Evolutionary conservation across 2,888 invertebrate genomes (phyloP).

Genomic region (Epsilonema sp.): DNA sequence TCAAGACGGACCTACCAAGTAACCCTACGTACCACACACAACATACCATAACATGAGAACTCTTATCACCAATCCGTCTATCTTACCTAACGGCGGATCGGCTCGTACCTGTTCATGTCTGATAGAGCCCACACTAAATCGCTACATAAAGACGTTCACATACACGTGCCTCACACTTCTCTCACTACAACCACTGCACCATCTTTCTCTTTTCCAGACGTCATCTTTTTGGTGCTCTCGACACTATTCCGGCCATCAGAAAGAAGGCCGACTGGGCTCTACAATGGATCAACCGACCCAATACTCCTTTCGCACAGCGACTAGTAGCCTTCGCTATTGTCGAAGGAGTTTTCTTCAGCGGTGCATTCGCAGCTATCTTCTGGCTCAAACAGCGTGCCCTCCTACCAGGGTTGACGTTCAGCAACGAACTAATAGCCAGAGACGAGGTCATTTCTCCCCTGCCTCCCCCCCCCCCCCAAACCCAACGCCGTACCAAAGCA

Average conservation of each 20-base stretch:
- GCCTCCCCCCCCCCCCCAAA: too few relatives aligned
- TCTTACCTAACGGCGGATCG: too few relatives aligned
- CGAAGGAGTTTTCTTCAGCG: constrained; percentile 97
- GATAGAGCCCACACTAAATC: too few relatives aligned
- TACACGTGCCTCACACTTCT: constrained; percentile 99
- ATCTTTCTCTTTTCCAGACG: constrained; percentile 14
- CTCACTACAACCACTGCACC: too few relatives aligned
- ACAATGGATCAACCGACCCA: constrained; percentile 70
- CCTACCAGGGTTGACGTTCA: constrained; percentile 97
- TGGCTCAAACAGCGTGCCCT: constrained; percentile 95
- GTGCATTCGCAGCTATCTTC: constrained; percentile 83
- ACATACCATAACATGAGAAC: too few relatives aligned
- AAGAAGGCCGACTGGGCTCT: constrained; percentile 98
- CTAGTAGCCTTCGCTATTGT: constrained; percentile 95
- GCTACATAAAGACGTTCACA: too few relatives aligned
- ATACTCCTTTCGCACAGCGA: constrained; percentile 72
- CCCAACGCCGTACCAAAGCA: too few relatives aligned
- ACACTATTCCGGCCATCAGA: constrained; percentile 83
- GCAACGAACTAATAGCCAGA: constrained; percentile 89
- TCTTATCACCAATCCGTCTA: too few relatives aligned
- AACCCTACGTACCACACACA: too few relatives aligned
- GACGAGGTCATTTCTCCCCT: constrained; percentile 44
- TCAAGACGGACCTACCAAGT: too few relatives aligned
- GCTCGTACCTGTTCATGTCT: too few relatives aligned
- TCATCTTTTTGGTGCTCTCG: constrained; percentile 75